Evolutionary conservation across 2,113 vertebrate species (phyloP), one percentile per base, ranked within the genome.

Genomic region (Nanorana parkeri): DNA sequence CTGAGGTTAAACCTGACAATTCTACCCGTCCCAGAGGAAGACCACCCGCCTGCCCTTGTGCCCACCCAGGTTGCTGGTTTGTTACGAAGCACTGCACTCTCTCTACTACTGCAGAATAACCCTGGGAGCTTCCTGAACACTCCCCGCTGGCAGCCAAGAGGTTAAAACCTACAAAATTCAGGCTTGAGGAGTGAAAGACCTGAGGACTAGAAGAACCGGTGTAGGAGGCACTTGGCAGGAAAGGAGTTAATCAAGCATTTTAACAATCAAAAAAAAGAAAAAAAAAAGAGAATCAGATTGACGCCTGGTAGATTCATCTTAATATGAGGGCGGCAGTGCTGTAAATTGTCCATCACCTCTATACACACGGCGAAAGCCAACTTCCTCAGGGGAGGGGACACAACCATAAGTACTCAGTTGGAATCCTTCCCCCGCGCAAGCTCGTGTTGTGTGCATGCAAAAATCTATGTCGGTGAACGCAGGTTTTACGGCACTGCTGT

Each of bases 1-100:
- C 52, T 64, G 68, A 81, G 69, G 58, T 64, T 64, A 81, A 64
- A 72, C 78, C 68, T 63, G 77, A 72, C 69, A 74, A 8, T 66
- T 66, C 13, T 66, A 73, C 79, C 79, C 58, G 68, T 86, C 84
- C 63, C 80, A 84, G 75, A 82, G 74, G 26, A 41, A 75, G 68
- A 80, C 41, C 41, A 51, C 41, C 67, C 73, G 17, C 80, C 63
- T 60, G 29, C 17, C 32, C 81, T 72, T 17, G 26, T 58, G 71
- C 71, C 69, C 68, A 24, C 15, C 23, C 8, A 32, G 24, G 36
- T 47, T 65, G 52, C 71, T 23, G 64, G 41, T 51, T 20, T 23
- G 52, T 10, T 54, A 36, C 7, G 3, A n/a, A 32, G 58, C 47
- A 26, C 51, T 3, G n/a, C 2, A 32, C 17, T 10, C 15, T 47